Percentiles rank a stretch among this genome's conserved stretches.
phyloP scores from a whole-genome alignment of 64 coral and sea anemone genomes.

The Astreopora myriophthalma region DNA sequence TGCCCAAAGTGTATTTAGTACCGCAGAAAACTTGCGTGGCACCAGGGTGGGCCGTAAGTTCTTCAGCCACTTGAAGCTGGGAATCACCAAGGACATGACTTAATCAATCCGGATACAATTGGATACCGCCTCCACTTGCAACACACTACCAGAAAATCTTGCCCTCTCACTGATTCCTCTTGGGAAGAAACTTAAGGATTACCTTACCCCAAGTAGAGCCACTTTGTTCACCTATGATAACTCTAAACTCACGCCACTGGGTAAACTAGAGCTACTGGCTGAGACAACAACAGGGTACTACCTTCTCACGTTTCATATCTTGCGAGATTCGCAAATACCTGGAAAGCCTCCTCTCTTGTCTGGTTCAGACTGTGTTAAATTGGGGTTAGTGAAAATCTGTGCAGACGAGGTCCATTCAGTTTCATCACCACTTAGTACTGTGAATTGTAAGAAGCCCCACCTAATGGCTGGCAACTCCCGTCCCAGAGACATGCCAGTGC shows the following conservation, averaged over 20 bases:
- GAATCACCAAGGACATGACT: constrained; percentile 2
- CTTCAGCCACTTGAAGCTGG: constrained; percentile 13
- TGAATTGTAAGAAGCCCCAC: too few species aligned
- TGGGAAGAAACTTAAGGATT: constrained; percentile 25
- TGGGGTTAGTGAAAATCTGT: constrained; percentile 22
- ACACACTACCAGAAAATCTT: constrained; percentile 24
- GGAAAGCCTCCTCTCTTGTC: constrained; percentile 47
- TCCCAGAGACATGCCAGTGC: not conserved
- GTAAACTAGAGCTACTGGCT: not conserved
- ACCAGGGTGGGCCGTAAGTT: constrained; percentile 12
- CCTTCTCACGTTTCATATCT: constrained; percentile 54
- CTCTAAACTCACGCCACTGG: not conserved
- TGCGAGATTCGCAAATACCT: constrained; percentile 27
- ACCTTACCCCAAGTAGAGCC: constrained; percentile 1
- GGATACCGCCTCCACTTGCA: constrained; percentile 38
- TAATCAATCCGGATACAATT: constrained; percentile 14
- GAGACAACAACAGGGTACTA: constrained; percentile 44
- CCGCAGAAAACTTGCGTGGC: not conserved
- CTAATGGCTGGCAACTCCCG: not conserved
- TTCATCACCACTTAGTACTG: constrained; percentile 9
- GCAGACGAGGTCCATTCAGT: constrained; percentile 54
- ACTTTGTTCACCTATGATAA: constrained; percentile 14
- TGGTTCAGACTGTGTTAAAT: constrained; percentile 48
- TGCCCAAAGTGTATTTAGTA: not conserved
- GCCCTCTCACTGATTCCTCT: constrained; percentile 7